Evolutionary conservation across 2,797 vertebrate species (phyloP).

Genomic region (Liasis olivaceus): DNA sequence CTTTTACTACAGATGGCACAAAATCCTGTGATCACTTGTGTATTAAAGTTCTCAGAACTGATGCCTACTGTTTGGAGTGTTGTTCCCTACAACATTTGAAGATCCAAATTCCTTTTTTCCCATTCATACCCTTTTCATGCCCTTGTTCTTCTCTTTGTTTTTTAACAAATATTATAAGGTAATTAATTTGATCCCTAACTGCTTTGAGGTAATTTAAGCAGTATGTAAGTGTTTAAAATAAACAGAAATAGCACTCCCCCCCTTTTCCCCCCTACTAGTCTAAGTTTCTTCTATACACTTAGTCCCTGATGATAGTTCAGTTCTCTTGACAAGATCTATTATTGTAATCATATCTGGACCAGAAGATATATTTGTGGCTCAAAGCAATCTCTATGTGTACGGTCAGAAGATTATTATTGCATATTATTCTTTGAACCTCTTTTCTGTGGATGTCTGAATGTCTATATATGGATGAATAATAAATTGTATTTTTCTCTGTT

Average conservation of each 20-base stretch:
- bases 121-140: not conserved
- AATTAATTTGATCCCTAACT: not conserved
- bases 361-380: not conserved
- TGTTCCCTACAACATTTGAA: not conserved
- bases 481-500: not conserved
- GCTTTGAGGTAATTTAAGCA: not conserved
- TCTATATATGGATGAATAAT: not conserved
- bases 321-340: not conserved
- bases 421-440: not conserved
- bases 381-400: not conserved
- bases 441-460: not conserved
- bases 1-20: not conserved
- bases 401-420: not conserved
- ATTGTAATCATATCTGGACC: not conserved
- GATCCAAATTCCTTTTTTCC: not conserved
- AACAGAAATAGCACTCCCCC: not conserved
- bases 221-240: not conserved
- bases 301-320: not conserved
- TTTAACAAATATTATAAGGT: not conserved
- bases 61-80: not conserved
- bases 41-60: not conserved
- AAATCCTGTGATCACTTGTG: not conserved
- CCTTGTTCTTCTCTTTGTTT: not conserved
- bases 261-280: not conserved
- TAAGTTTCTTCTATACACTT: not conserved